These are phyloP conservation scores for Oxyruncus cristatus DNA, from an alignment of 2,113 vertebrate genomes.

Conservation along the genomic window DNA sequence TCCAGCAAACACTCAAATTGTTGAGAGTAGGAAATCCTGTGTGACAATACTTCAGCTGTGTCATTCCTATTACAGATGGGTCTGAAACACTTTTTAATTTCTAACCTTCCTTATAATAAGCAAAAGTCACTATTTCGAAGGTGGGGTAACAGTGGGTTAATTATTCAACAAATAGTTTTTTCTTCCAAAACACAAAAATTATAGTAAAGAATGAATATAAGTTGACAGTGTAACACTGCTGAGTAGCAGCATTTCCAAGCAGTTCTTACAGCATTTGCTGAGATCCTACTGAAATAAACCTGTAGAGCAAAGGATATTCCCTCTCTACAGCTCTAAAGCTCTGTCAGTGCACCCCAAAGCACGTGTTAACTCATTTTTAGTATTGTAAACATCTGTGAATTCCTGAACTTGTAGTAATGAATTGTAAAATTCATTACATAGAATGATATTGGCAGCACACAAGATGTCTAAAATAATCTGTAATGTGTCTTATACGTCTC, in stretches of 20 bases:
- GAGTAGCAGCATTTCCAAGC: neutral
- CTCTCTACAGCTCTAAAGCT: neutral
- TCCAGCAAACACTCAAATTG: neutral
- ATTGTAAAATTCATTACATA: neutral
- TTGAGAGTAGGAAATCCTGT: neutral
- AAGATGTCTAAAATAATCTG: neutral
- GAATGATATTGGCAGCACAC: neutral
- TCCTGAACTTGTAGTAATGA: neutral
- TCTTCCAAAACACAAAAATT: neutral
- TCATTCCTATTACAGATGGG: neutral
- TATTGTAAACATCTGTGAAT: neutral
- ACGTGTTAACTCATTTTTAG: neutral
- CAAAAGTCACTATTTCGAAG: neutral
- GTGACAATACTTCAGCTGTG: neutral
- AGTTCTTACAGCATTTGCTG: neutral
- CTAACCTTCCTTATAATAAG: neutral
- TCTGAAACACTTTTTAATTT: neutral
- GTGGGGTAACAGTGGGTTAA: neutral
- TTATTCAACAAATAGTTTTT: neutral
- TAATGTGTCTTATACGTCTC: neutral
- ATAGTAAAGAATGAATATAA: neutral
- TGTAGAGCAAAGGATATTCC: rapidly evolving
- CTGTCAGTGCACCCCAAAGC: neutral
- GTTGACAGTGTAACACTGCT: neutral
- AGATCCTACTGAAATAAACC: neutral